Evolutionary conservation across 1,140 invertebrate genomes (phyloP), one percentile per base, ranked within the genome.

Genomic region (Pachyrhynchus sulphureomaculatus): DNA sequence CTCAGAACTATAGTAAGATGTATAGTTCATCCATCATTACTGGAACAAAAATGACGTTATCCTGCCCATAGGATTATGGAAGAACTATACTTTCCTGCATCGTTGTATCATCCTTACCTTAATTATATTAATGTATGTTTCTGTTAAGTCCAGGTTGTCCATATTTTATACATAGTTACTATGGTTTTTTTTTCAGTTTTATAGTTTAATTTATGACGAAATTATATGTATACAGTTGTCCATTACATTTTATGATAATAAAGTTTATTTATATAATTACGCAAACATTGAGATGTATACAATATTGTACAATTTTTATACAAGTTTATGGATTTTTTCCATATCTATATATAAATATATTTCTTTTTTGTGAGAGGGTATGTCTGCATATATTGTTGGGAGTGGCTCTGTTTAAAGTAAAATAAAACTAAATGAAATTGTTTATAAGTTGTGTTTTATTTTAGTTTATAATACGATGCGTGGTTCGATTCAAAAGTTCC

Each of bases 371-470:
- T 60, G 15, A 39, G 48, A 26, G 18, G 39, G 26, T 61, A 39
- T 53, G 39, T 61, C 34, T 61, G 49, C 34, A 59, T 39, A 42
- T 17, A 24, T 32, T 45, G 39, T 44, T 53, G 44, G 58, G 58
- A 61, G 58, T 53, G 58, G 58, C 58, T 61, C 58, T 61, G 58
- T 53, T 61, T 61, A n/a, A n/a, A n/a, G n/a, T n/a, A n/a, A n/a
- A n/a, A n/a, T 44, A 15, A 44, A 52, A 52, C 37, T 9, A 42
- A 45, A 42, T 59, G 45, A 53, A 53, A 15, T 20, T 53, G 58
- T 53, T 61, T 61, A 61, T 17, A 24, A 6, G 29, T 36, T 4
- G 23, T 52, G 48, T 36, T 20, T 48, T 52, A 23, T 52, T 52
- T 36, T n/a, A n/a, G n/a, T n/a, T n/a, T n/a, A n/a, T n/a, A n/a